Percentiles rank a stretch among this genome's conserved stretches.
These are phyloP conservation scores for Danio jaintianensis DNA, from an alignment of 2,797 vertebrate species.

Conservation along the genomic window DNA sequence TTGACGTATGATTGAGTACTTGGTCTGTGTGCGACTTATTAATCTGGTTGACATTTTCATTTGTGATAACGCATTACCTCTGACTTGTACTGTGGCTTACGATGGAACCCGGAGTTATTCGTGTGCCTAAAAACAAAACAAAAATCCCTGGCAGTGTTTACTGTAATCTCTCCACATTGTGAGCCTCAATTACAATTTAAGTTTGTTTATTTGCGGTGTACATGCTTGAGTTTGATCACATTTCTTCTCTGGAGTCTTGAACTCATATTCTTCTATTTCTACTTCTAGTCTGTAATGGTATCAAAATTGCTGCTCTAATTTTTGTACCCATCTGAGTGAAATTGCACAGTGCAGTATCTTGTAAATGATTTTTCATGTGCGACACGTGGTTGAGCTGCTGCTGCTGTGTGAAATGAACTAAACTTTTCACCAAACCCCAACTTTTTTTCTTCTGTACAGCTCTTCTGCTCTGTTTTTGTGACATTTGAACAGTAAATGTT, in stretches of 20 bases:
- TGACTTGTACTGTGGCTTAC: slow-evolving; percentile 61
- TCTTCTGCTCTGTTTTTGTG: slow-evolving; percentile 71
- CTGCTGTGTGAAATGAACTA: slow-evolving; percentile 61
- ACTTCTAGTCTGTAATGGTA: slow-evolving; percentile 68
- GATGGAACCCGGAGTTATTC: slow-evolving; percentile 71
- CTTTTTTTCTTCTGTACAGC: slow-evolving; percentile 70
- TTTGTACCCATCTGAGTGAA: slow-evolving; percentile 60
- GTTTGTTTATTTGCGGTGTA: slow-evolving; percentile 80
- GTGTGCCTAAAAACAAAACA: slow-evolving; percentile 72
- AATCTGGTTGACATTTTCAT: slow-evolving; percentile 79
- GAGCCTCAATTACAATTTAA: slow-evolving; percentile 36
- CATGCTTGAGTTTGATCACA: slow-evolving; percentile 72
- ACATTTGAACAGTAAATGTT: slow-evolving; percentile 82
- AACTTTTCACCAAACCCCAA: slow-evolving; percentile 28
- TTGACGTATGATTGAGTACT: slow-evolving; percentile 63
- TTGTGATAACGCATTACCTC: slow-evolving; percentile 81
- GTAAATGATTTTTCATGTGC: slow-evolving; percentile 68
- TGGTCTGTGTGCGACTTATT: slow-evolving; percentile 57
- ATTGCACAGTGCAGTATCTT: slow-evolving; percentile 61
- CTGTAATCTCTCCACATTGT: slow-evolving; percentile 61
- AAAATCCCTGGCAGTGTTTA: slow-evolving; percentile 65
- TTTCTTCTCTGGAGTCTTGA: slow-evolving; percentile 63
- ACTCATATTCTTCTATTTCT: slow-evolving; percentile 64
- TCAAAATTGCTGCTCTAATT: slow-evolving; percentile 68
- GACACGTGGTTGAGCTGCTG: slow-evolving; percentile 70